A percentile compares a stretch with the other conserved stretches of the same genome.
Conservation (phyloP, 2,113 vertebrate species). For the Protobothrops mucrosquamatus region DNA sequence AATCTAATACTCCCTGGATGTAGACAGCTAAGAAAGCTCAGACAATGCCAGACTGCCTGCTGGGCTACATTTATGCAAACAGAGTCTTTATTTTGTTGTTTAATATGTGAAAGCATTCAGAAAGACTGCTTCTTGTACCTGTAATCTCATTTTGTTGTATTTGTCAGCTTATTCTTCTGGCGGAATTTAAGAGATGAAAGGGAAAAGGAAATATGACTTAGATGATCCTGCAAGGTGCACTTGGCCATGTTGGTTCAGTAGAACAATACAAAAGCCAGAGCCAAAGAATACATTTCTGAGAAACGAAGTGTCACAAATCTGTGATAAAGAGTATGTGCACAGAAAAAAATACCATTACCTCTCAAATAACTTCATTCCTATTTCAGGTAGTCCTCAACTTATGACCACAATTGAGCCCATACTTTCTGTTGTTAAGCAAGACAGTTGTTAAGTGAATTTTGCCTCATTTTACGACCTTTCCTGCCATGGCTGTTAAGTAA, state of each 20-base stretch:
- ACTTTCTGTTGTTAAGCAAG: not conserved
- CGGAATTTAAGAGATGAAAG: not conserved
- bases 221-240: not conserved
- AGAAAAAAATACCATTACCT: not conserved
- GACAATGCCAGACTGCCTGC: not conserved
- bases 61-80: not conserved
- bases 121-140: not conserved
- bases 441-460: not conserved
- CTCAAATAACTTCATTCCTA: not conserved
- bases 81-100: not conserved
- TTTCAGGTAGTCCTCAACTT: not conserved
- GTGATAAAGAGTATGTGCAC: not conserved
- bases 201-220: not conserved
- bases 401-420: not conserved
- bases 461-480: not conserved
- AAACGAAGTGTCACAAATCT: not conserved
- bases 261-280: not conserved
- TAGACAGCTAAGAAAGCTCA: not conserved
- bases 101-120: not conserved
- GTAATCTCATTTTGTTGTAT: not conserved
- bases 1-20: not conserved
- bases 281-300: not conserved
- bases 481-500: not conserved
- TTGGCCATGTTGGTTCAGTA: not conserved
- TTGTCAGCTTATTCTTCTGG: not conserved